A percentile compares a stretch with the other conserved stretches of the same genome.
Evolutionary conservation across 2,113 vertebrate genomes (phyloP).

Genomic region (Sapayoa aenigma): DNA sequence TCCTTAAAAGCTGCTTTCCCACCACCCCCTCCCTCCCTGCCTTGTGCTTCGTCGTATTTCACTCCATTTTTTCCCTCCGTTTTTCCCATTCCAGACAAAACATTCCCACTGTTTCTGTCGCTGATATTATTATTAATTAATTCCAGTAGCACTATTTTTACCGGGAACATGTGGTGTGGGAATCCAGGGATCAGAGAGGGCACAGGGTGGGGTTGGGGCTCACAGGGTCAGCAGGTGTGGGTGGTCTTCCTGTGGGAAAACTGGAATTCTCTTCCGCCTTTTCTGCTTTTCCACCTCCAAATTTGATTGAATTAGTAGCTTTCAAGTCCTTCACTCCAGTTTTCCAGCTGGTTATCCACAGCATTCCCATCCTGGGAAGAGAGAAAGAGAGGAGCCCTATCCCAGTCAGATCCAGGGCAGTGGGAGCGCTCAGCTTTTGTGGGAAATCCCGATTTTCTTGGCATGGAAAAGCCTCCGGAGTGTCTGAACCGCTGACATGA

Average conservation of each 20-base stretch:
- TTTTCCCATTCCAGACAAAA: not conserved
- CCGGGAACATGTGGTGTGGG: not conserved
- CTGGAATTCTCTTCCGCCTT: not conserved
- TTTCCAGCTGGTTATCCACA: not conserved
- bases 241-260: not conserved
- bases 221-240: not conserved
- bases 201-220: rapidly evolving
- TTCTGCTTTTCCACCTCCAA: not conserved
- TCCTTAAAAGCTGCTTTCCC: not conserved
- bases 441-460: not conserved
- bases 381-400: not conserved
- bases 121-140: too few relatives aligned
- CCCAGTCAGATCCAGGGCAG: not conserved
- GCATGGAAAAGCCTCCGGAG: rapidly evolving
- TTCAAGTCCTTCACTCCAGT: not conserved
- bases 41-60: not conserved
- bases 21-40: not conserved
- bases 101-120: not conserved
- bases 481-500: not conserved
- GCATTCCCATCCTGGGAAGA: not conserved
- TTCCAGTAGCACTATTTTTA: not conserved
- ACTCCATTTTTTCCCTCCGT: not conserved
- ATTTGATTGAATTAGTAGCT: not conserved
- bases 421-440: not conserved
- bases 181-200: not conserved